Conservation (phyloP, 1,140 invertebrate species). For the Euura saliciscinereae region DNA sequence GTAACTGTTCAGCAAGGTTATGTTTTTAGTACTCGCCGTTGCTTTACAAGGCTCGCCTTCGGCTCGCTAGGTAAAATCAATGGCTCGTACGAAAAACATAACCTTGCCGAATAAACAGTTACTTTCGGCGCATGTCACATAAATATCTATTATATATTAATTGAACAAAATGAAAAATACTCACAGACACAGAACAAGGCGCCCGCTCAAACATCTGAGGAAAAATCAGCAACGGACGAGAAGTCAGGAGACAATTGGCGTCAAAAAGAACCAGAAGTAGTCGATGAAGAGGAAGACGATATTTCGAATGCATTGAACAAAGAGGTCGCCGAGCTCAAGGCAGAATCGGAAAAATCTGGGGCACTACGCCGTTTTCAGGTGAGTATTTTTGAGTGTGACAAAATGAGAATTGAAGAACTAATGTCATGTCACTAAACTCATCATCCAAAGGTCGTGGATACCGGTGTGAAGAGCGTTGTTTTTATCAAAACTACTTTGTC, state of each 20-base stretch:
- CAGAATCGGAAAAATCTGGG: constrained; percentile 51
- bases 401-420: not conserved
- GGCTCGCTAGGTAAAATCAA: no score
- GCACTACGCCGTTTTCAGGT: not conserved
- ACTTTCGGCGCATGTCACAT: no score
- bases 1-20: no score
- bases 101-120: no score
- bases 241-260: constrained; percentile 45
- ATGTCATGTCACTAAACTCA: constrained; percentile 10
- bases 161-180: no score
- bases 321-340: constrained; percentile 71
- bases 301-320: constrained; percentile 69
- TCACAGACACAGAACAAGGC: no score
- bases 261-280: constrained; percentile 31
- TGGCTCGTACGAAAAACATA: no score
- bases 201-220: not conserved
- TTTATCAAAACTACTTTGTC: constrained; percentile 81
- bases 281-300: constrained; percentile 61
- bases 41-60: no score
- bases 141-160: no score
- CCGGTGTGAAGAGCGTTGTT: constrained; percentile 79
- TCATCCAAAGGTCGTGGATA: constrained; percentile 68
- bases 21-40: no score
- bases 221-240: constrained; percentile 16
- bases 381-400: not conserved